These are phyloP conservation scores for Diorhabda sublineata DNA, from an alignment of 1,140 invertebrate species.

Conservation along the genomic window DNA sequence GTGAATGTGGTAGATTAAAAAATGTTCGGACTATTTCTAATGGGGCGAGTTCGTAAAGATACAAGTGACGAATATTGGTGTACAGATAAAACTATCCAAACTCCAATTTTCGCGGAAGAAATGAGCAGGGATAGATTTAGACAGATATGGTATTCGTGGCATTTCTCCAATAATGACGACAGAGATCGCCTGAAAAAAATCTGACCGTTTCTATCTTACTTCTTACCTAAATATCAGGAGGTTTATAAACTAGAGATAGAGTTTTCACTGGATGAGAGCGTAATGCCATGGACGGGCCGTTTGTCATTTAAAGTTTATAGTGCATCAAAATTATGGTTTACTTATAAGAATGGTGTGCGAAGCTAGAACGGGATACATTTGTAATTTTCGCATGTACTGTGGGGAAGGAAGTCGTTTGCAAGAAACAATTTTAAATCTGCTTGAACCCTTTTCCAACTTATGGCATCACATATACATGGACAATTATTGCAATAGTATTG, in stretches of 20 bases:
- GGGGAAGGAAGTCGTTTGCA: too few relatives aligned
- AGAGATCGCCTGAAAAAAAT: conserved; percentile 29
- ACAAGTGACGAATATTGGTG: conserved; percentile 38
- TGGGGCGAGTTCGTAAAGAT: conserved; percentile 32
- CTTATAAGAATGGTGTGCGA: too few relatives aligned
- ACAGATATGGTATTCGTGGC: too few relatives aligned
- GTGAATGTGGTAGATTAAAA: conserved; percentile 29
- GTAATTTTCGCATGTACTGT: too few relatives aligned
- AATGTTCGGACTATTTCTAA: conserved; percentile 32
- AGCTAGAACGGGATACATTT: too few relatives aligned
- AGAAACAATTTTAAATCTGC: too few relatives aligned
- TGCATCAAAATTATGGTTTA: too few relatives aligned
- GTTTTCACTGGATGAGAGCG: too few relatives aligned
- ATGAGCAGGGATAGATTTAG: too few relatives aligned
- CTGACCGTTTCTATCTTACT: conserved; percentile 24
- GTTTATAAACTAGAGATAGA: conserved; percentile 24
- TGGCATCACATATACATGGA: conserved; percentile 24
- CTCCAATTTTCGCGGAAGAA: too few relatives aligned
- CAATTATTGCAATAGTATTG: conserved; percentile 24
- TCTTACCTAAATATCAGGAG: conserved; percentile 28
- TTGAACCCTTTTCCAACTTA: neutral
- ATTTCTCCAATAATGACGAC: conserved; percentile 31
- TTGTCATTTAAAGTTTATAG: too few relatives aligned
- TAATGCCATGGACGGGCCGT: too few relatives aligned
- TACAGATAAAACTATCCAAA: neutral